Percentiles rank a stretch among this genome's conserved stretches.
phyloP scores from a whole-genome alignment of 2,888 invertebrate genomes.

The Trichacis sp. region DNA sequence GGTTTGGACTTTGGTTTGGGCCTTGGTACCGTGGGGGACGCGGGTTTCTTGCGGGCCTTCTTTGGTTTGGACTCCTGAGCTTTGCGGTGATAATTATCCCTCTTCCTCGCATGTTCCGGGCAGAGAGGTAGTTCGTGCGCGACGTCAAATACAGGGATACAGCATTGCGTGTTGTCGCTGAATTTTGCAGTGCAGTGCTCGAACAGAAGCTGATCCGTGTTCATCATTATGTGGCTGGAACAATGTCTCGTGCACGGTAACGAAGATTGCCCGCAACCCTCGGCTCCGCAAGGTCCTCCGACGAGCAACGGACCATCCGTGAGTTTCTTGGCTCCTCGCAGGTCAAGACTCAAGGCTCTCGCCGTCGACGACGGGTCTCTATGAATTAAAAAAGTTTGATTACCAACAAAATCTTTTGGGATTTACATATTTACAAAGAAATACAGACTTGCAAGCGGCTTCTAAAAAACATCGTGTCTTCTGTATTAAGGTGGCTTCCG shows the following conservation, averaged over 20 bases:
- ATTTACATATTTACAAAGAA: too few relatives aligned
- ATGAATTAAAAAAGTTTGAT: conserved; percentile 28
- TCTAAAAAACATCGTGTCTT: conserved; percentile 56
- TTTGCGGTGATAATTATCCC: conserved; percentile 85
- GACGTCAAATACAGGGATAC: conserved; percentile 83
- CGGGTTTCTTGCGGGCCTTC: conserved; percentile 76
- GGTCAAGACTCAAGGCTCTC: conserved; percentile 46
- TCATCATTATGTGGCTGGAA: conserved; percentile 85
- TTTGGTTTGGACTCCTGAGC: conserved; percentile 83
- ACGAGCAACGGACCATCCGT: conserved; percentile 57
- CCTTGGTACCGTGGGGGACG: conserved; percentile 72
- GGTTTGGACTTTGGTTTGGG: conserved; percentile 63
- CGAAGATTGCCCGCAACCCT: conserved; percentile 70
- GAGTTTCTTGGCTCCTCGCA: conserved; percentile 47
- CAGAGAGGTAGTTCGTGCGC: conserved; percentile 87
- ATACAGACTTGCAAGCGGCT: conserved; percentile 44
- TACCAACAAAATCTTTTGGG: too few relatives aligned
- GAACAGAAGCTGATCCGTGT: conserved; percentile 85
- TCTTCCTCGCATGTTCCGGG: conserved; percentile 85
- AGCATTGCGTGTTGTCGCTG: conserved; percentile 83
- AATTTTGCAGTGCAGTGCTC: conserved; percentile 85
- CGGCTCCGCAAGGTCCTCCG: conserved; percentile 60
- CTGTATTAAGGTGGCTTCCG: conserved; percentile 54
- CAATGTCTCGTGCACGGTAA: conserved; percentile 87
- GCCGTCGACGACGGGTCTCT: conserved; percentile 58